Percentiles rank a stretch among this genome's conserved stretches.
Evolutionary conservation across 2,113 vertebrate genomes (phyloP).

Genomic region (Cettia cetti): DNA sequence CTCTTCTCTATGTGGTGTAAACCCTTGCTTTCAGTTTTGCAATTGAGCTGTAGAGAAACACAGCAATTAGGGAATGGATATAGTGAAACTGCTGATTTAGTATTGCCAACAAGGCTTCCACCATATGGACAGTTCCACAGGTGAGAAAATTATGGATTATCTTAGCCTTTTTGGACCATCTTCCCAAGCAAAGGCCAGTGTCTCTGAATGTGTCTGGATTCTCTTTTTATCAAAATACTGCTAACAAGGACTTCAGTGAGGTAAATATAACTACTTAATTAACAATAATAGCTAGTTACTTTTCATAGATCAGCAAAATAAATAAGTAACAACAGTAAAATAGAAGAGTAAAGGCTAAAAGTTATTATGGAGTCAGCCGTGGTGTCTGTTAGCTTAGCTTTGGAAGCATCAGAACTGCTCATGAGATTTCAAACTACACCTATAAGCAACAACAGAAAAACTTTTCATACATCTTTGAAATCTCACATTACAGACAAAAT

Average conservation of each 20-base stretch:
- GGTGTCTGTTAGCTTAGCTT: not conserved
- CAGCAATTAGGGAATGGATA: not conserved
- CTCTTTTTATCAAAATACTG: not conserved
- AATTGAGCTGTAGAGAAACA: not conserved
- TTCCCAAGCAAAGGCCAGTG: not conserved
- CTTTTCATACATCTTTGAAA: not conserved
- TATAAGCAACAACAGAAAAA: not conserved
- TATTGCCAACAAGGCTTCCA: not conserved
- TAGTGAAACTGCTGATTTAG: not conserved
- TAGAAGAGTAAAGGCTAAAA: not conserved
- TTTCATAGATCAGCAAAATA: not conserved
- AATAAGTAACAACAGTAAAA: not conserved
- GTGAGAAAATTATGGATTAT: not conserved
- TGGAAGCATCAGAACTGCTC: not conserved
- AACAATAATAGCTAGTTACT: not conserved
- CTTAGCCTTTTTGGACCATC: not conserved
- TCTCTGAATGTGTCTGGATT: not conserved
- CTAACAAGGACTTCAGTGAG: not conserved
- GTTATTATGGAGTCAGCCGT: not conserved
- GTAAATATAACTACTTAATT: not conserved
- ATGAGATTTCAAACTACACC: not conserved
- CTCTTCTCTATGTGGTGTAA: not conserved
- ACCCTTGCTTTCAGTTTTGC: not conserved
- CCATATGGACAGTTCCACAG: not conserved
- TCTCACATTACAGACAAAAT: not conserved